Base-by-base conservation (phyloP, 2,797 vertebrate species). In the Platyrinchus mystaceus region DNA sequence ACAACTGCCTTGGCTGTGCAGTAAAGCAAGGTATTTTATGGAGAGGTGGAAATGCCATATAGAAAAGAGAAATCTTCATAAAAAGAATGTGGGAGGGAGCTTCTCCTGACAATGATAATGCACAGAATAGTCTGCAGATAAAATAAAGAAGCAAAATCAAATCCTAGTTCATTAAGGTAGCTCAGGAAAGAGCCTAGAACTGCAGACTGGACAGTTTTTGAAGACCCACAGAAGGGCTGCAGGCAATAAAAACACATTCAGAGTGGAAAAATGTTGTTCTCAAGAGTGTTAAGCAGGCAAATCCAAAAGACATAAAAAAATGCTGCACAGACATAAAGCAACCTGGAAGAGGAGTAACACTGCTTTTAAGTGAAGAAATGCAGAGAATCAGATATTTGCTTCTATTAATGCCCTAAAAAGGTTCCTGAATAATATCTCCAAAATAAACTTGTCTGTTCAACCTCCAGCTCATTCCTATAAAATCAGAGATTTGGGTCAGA, bases 171-270 rank as follows among this genome's bases (percentile, higher is more conserved):
- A 62, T 77, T 50, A 76, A 71, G 63, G 67, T 14, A 68, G 27
- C 79, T 74, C 87, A 78, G 67, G n/a, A 78, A 67, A 81, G 82
- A 53, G 26, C 39, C 80, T 34, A 22, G 79, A 74, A 90, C 58
- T 92, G 52, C 75, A 92, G 91, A 90, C 37, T 41, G 80, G 63
- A n/a, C 41, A 73, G 53, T 52, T 95, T 96, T 56, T 75, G 28
- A 84, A 95, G 86, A 75, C 75, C 77, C 56, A 75, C 56, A 53
- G 90, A 90, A 76, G 60, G 66, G 67, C 49, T 52, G 67, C 12
- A 85, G 86, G 55, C 94, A 44, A 73, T 88, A 90, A 94, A 94
- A 89, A n/a, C 44, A 58, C 10, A 50, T 50, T 34, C 36, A 64
- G 77, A 73, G 80, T 28, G 39, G 63, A 69, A 71, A 89, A 95